Evolutionary conservation across 2,888 invertebrate species (phyloP), one percentile per base, ranked within the genome.

Genomic region (Selenia dentaria): DNA sequence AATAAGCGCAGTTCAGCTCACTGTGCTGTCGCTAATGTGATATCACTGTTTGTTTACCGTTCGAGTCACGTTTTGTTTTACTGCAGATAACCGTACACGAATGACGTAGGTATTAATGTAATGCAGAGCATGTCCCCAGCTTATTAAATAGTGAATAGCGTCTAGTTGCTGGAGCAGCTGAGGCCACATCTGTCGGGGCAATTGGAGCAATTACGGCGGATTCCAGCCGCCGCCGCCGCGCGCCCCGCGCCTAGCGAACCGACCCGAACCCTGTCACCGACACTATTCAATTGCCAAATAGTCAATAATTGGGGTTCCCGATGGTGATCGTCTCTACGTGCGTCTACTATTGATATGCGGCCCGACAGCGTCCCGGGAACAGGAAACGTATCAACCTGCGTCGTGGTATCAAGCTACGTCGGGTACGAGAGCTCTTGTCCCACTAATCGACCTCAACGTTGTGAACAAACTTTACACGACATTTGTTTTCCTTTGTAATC

Each of bases 141-240:
- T 22, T 22, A 22, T 22, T 8, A 8, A 8, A 25, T 10, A 10
- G 10, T 25, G 3, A 16, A 13, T 32, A 27, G 25, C 14, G 40
- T 46, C 40, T 39, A 31, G 10, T 33, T 29, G 31, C 6, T 24
- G 37, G 11, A 20, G 38, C 45, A 50, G 50, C 50, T 50, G 50
- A 10, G 44, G 16, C 16, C 44, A 31, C 44, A 47, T 44, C 47
- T 48, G 47, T 34, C 34, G 37, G 20, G 32, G 25, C 41, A 48
- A 52, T 52, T 48, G 52, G 16, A 32, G 32, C 32, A 48, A 52
- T 52, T 43, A 40, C 6, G 26, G 37, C 20, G 28, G 39, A 35
- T 27, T 38, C 29, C 27, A 38, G 29, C 28, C 28, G 36, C 8
- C 29, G n/a, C 12, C 12, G 14, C 8, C 18, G 6, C 8, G 18